These are phyloP conservation scores for Paradoxurus hermaphroditus DNA, from an alignment of 2,113 vertebrate species.

Conservation along the genomic window DNA sequence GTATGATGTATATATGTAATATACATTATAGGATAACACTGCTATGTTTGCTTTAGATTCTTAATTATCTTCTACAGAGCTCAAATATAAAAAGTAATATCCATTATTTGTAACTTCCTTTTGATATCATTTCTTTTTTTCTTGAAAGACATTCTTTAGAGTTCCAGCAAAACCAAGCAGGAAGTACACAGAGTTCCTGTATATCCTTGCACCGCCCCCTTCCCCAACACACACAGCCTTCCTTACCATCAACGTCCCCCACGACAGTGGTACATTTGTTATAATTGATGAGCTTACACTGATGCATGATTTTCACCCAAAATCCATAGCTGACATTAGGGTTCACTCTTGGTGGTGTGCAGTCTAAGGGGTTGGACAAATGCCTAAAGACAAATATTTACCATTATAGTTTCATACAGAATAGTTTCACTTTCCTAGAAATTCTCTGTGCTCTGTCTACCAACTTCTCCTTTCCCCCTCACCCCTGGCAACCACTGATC, in stretches of 20 bases:
- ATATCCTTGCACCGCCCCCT: not conserved
- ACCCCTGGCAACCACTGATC: not conserved
- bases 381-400: not conserved
- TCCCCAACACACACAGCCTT: fast-evolving
- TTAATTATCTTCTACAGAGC: not conserved
- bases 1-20: not conserved
- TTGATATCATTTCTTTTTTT: not conserved
- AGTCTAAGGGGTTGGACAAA: not conserved
- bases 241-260: not conserved
- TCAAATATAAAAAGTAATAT: not conserved
- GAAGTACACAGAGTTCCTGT: not conserved
- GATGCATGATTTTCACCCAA: not conserved
- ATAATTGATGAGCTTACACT: not conserved
- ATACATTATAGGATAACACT: not conserved
- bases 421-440: not conserved
- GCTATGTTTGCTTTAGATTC: not conserved
- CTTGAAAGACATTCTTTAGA: not conserved
- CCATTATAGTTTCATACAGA: not conserved
- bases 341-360: not conserved
- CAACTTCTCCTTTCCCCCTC: not conserved
- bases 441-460: not conserved
- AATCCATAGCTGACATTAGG: not conserved
- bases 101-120: not conserved
- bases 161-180: not conserved
- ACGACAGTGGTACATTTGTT: not conserved